Conservation (phyloP, 2,113 vertebrate species). For the mouse (Mus musculus) region GRCm39 chr6:78713001-78713500, state of each 20-base stretch:
- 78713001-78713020: neutral
- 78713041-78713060: neutral
- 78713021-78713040: neutral
- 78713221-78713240: neutral
- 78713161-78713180: neutral
- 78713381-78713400: neutral
- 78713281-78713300: neutral
- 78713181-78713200: neutral
- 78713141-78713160: neutral
- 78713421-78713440: neutral
- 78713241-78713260: neutral
- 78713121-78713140: neutral
- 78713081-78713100: neutral
- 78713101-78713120: neutral
- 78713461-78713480: neutral
- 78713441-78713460: neutral
- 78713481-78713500: neutral
- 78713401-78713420: neutral
- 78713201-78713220: neutral
- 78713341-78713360: slow-evolving; percentile 13
- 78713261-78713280: neutral
- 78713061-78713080: neutral
- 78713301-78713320: neutral
- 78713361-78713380: slow-evolving; percentile 5
- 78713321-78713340: neutral